phyloP scores from a whole-genome alignment of 2,797 vertebrate species.

The Bucorvus abyssinicus region DNA sequence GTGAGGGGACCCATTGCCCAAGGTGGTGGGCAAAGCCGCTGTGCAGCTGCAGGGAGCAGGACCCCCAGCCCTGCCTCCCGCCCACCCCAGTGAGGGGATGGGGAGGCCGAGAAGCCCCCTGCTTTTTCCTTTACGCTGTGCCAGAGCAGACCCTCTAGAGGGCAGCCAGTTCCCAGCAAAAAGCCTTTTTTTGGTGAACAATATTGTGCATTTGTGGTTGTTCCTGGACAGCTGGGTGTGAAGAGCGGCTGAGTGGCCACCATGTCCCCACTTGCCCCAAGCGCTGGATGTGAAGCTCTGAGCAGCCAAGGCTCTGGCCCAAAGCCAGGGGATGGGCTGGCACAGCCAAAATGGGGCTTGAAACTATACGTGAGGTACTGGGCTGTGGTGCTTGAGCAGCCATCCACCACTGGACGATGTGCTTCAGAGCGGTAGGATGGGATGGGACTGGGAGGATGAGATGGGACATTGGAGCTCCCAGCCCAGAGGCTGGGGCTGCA shows the following conservation, averaged over 20 bases:
- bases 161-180: slow-evolving; percentile 38
- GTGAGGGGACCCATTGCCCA: background rate
- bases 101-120: background rate
- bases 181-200: background rate
- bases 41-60: background rate
- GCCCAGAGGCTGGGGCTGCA: no score
- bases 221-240: background rate
- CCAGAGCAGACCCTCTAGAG: slow-evolving; percentile 40
- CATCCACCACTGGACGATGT: fast-evolving
- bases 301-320: no score
- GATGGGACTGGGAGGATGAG: no score
- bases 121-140: background rate
- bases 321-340: background rate
- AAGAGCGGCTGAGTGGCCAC: fast-evolving
- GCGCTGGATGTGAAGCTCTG: background rate
- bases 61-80: background rate
- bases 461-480: no score
- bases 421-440: no score
- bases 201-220: fast-evolving
- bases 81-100: background rate
- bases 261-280: fast-evolving
- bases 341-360: background rate
- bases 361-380: background rate
- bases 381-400: background rate
- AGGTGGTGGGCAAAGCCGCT: fast-evolving